Base-by-base conservation (phyloP, 92 coral and sea anemone species). In the Palythoa grandis region DNA sequence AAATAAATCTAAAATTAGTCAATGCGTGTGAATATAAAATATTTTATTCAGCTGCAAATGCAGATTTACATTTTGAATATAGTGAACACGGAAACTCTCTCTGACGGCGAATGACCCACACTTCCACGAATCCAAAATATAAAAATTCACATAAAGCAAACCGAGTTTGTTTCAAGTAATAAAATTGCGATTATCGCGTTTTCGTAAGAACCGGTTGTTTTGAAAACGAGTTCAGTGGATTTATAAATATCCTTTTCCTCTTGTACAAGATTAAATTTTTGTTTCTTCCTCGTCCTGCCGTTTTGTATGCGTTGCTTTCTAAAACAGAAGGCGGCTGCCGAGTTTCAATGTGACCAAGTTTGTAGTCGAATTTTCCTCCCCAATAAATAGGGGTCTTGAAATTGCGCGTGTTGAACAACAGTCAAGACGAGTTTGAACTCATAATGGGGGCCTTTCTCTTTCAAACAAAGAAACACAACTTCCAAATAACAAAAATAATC, bases 401-500 rank as follows among this genome's bases (percentile, higher is more conserved):
- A 79, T 11, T 63, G 39, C 39, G 35, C 5, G 58, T 80, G 20
- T 57, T 3, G 52, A 24, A 39, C 20, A 25, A 53, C 17, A 40
- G 83, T 24, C 85, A 22, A 8, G 23, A 24, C 39, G 43, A 53
- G 63, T 76, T 58, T 12, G 2, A 25, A 65, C 7, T 66, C 85
- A 35, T 11, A 19, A 79, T 19, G 52, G 40, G 13, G 65, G 1
- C 22, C 24, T 47, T 66, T 47, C 37, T 4, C 39, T 47, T 80
- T 48, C 39, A 80, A 80, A 80, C 37, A 24, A 80, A 63, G 20
- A 52, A 40, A 40, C 17, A 17, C 72, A 22, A 70, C 60, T 43
- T 52, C 72, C 73, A 80, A 67, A 80, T 43, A 56, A 25, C 85
- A 48, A 65, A 78, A 66, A 43, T 43, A 65, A 65, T 66, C 61